Percentiles rank a stretch among this genome's conserved stretches.
phyloP scores from a whole-genome alignment of 64 coral and sea anemone species.

The Cladopsammia gracilis region DNA sequence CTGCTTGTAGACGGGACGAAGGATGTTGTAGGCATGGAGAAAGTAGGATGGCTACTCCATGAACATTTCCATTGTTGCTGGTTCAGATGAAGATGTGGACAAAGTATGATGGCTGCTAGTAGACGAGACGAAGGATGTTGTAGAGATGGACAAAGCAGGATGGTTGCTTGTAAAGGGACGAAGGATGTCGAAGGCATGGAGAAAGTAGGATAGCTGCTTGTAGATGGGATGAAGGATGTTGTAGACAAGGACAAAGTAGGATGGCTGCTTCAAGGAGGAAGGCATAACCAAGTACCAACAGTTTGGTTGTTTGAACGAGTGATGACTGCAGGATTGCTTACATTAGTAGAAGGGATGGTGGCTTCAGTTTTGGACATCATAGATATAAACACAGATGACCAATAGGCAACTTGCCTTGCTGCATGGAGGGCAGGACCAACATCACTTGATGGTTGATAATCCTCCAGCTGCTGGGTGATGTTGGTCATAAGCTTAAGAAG shows the following conservation, averaged over 20 bases:
- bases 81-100: too few relatives aligned
- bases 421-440: constrained; percentile 23
- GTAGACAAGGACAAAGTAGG: not conserved
- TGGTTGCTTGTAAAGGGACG: not conserved
- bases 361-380: not conserved
- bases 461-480: constrained; percentile 2
- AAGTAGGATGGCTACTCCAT: too few relatives aligned
- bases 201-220: not conserved
- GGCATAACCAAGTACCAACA: not conserved
- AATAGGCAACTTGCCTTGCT: constrained; percentile 12
- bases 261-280: not conserved
- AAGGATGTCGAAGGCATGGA: not conserved
- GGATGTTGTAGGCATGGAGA: too few relatives aligned
- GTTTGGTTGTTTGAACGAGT: not conserved
- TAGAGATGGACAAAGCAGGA: not conserved
- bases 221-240: not conserved
- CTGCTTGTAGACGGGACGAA: too few relatives aligned
- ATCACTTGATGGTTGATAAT: constrained; percentile 9
- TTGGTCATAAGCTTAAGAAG: not conserved
- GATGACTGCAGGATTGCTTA: not conserved
- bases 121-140: too few relatives aligned
- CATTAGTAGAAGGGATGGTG: not conserved
- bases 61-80: too few relatives aligned
- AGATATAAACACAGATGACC: not conserved
- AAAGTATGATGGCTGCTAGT: too few relatives aligned